These are phyloP conservation scores for Spheniscus humboldti DNA, from an alignment of 2,797 vertebrate genomes.

Conservation along the genomic window DNA sequence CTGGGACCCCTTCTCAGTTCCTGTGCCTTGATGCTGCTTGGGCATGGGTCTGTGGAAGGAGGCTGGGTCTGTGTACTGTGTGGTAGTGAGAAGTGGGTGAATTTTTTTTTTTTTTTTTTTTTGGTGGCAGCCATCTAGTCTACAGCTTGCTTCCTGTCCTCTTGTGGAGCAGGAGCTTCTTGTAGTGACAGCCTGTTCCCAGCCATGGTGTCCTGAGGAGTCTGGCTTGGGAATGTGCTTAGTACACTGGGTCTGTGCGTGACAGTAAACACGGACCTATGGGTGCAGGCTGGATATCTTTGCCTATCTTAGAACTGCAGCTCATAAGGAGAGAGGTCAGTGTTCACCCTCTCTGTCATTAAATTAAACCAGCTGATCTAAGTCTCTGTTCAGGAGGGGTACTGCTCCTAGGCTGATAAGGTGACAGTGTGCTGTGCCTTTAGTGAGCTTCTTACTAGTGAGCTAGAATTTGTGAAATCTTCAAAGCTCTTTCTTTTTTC, in stretches of 20 bases:
- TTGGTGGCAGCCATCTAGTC: neutral
- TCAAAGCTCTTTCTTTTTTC: neutral
- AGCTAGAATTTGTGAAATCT: neutral
- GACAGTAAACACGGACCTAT: rapidly evolving
- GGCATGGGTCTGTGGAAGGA: neutral
- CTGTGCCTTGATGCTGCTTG: neutral
- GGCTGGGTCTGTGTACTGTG: rapidly evolving
- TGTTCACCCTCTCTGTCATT: neutral
- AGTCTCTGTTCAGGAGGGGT: neutral
- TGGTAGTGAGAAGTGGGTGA: neutral
- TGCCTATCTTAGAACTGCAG: neutral
- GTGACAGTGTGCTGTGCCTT: rapidly evolving
- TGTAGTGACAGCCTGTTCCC: neutral
- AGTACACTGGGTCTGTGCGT: rapidly evolving
- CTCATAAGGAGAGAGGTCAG: neutral
- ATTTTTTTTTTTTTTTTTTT: neutral
- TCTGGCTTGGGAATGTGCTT: neutral
- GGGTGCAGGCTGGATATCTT: neutral
- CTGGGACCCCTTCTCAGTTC: rapidly evolving
- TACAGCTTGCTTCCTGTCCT: neutral
- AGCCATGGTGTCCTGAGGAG: neutral
- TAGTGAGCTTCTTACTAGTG: neutral
- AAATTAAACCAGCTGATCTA: neutral
- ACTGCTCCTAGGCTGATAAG: neutral
- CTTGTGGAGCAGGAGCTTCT: neutral